Conservation (phyloP, 2,113 vertebrate genomes). For the Aegithalos caudatus region DNA sequence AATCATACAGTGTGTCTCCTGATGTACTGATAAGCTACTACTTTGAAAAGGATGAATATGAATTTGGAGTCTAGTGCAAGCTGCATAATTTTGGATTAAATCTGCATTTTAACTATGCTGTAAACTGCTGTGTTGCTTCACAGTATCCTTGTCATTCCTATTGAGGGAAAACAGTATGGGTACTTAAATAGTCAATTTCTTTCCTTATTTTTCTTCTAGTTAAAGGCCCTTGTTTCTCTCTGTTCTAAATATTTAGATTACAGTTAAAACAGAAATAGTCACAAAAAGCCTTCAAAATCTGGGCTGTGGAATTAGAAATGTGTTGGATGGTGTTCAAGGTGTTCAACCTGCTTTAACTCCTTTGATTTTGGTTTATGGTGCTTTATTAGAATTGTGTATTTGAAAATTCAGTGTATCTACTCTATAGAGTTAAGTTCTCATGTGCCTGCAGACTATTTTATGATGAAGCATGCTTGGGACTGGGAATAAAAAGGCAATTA, state of each 20-base stretch:
- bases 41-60: background rate
- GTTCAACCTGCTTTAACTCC: background rate
- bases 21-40: background rate
- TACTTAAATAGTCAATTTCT: background rate
- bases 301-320: background rate
- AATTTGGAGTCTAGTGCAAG: background rate
- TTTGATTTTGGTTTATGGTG: background rate
- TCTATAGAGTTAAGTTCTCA: background rate
- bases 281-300: background rate
- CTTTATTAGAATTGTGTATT: background rate
- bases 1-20: background rate
- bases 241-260: background rate
- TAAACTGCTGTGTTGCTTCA: background rate
- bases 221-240: background rate
- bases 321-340: background rate
- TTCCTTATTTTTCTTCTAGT: background rate
- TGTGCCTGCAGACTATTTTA: background rate
- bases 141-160: background rate
- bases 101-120: background rate
- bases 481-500: background rate
- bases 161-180: background rate
- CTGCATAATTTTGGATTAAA: background rate
- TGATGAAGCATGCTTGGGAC: background rate
- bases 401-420: background rate
- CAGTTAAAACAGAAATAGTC: background rate